Evolutionary conservation across 2,797 vertebrate species (phyloP), one percentile per base, ranked within the genome.

Genomic region (Aplochiton taeniatus): DNA sequence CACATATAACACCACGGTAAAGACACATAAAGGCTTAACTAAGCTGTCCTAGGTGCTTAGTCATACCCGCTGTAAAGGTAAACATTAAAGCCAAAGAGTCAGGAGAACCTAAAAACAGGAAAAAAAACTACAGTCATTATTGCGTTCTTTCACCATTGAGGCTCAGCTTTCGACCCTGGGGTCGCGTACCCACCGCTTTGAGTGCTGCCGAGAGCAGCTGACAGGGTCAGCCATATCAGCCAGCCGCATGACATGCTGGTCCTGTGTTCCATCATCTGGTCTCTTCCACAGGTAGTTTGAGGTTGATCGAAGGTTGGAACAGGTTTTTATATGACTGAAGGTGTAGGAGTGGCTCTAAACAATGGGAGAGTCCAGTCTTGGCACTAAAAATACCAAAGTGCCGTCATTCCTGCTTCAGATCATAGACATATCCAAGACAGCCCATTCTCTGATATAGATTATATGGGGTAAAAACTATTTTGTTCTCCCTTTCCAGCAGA

Each of bases 251-350:
- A 66, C 31, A 86, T 86, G 68, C 43, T 69, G 51, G 61, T 51
- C 66, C 66, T 72, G 67, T 74, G 79, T 69, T 51, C 62, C 58
- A 61, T 59, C 58, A 77, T 72, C 66, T 47, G 55, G 62, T 65
- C 64, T 65, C 64, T 49, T 70, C 73, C 61, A 67, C 58, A 55
- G 68, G 61, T 66, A 64, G 53, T 80, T 61, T 84, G 65, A 77
- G 66, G 49, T 66, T n/a, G 61, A 61, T n/a, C 67, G 56, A 18
- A 64, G 74, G 48, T 68, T 47, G 58, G 53, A 16, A 41, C 42
- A 70, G 66, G 12, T 65, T 66, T 88, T 89, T 91, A 91, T 91
- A 88, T 62, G 45, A 42, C 70, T 70, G 56, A 57, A 80, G 63
- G 60, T 75, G 66, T 70, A 76, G 85, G 82, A 77, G 79, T 74